Base-by-base conservation (phyloP, 2,797 vertebrate genomes). In the Eulemur rubriventer region DNA sequence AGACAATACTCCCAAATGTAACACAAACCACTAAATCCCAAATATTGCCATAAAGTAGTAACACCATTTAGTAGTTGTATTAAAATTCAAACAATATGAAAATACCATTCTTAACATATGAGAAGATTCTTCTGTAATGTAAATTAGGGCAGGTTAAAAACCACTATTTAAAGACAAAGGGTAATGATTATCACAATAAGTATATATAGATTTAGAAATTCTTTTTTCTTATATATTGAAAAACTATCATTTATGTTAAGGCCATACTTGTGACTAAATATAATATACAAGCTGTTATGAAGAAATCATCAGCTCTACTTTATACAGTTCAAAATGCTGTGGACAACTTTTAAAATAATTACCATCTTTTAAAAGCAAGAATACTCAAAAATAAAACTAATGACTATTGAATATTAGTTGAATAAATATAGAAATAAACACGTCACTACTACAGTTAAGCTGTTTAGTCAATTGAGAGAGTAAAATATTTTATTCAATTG, bases 161-260 rank as follows among this genome's bases (percentile, higher is more conserved):
- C 2, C 46, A 89, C 24, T 70, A 86, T 48, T 70, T 83, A 89
- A 72, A 89, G 16, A 57, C 18, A 79, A 70, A 70, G 18, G 38
- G 28, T 61, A 91, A 72, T 83, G 10, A 91, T 75, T 73, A 85
- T 35, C 48, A 91, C 41, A 78, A 55, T 52, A 90, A 67, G 30
- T 57, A 97, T 7, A 94, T 57, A 75, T 38, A 30, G 33, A 38
- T 94, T 85, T 78, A 89, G 76, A 95, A 94, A 43, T 43, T 43
- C 26, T 38, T 89, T 94, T 93, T 85, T 61, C 89, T 50, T 92
- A 67, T 4, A 81, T 75, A 75, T 1, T 75, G 3, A 91, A 95
- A 72, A 84, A 65, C 20, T 59, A 91, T 61, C 22, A 46, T 67
- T 95, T 80, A 78, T 35, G 33, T 26, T 73, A 61, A 82, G 22